These are phyloP conservation scores for Apodemia duryi DNA, from an alignment of 2,888 invertebrate genomes.

Conservation along the genomic window DNA sequence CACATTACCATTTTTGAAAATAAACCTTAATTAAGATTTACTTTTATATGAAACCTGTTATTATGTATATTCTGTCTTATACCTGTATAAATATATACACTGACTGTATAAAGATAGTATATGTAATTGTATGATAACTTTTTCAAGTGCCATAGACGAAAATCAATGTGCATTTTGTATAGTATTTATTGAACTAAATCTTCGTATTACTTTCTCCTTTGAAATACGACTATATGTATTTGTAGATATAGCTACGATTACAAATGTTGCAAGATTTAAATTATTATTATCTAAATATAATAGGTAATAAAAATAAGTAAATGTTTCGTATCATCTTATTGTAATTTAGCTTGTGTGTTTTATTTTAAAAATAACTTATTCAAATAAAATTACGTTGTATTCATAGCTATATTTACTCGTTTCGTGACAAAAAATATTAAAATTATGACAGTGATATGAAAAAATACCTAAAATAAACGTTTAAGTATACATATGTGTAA, in stretches of 20 bases:
- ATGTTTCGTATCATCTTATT: too few species aligned
- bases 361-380: too few species aligned
- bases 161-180: conserved; percentile 14
- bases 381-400: too few species aligned
- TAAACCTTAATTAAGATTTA: not conserved
- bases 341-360: too few species aligned
- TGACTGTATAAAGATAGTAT: conserved; percentile 20
- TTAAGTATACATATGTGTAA: too few species aligned
- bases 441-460: too few species aligned
- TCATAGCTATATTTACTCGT: too few species aligned
- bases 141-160: conserved; percentile 11
- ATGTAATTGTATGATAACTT: conserved; percentile 14
- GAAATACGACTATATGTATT: not conserved
- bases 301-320: too few species aligned
- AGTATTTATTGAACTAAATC: conserved; percentile 9
- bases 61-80: conserved; percentile 16
- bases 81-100: conserved; percentile 21
- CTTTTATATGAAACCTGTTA: not conserved
- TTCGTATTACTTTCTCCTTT: not conserved
- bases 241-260: not conserved
- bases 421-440: too few species aligned
- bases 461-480: too few species aligned
- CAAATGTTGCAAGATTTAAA: not conserved
- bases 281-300: too few species aligned
- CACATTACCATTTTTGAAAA: too few species aligned